Base-by-base conservation (phyloP, 2,888 invertebrate genomes). In the Pseudococcus viburni region DNA sequence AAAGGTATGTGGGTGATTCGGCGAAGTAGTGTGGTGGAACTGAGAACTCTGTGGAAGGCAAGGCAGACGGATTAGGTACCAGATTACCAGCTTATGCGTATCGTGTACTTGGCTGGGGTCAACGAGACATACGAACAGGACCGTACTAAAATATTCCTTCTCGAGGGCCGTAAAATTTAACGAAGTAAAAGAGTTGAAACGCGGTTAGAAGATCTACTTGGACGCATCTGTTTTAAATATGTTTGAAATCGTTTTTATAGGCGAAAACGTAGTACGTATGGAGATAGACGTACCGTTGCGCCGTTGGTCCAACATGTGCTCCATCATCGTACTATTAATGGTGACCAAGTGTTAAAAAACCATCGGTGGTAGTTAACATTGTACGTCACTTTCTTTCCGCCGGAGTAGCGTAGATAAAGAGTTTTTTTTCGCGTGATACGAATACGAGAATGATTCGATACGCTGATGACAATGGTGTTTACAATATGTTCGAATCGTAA, bases 221-320 rank as follows among this genome's bases (percentile, higher is more conserved):
- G 86, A 68, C 86, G 86, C 86, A 86, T 86, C 86, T 86, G 86
- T 86, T 86, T 86, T 39, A 86, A 86, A 86, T 86, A 68, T 86
- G 86, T 86, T 86, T 48, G 86, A 86, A 86, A 86, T 86, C 86
- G 86, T 86, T 86, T 86, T 86, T 86, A 86, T 86, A 86, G 86
- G 86, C 86, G 73, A 86, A 86, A 86, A 86, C 86, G 85, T 59
- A 59, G 3, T 42, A 42, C 42, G 42, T 42, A 42, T 9, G 42
- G 6, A 42, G 42, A 42, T 42, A 39, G 42, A 59, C 6, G 59
- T 6, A 59, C 19, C 64, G 64, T 22, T 64, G 46, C 33, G 46
- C 33, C 80, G 46, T 83, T 80, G 80, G 80, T 83, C 80, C 19
- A 46, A 83, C 80, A 83, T 83, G 80, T 83, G 80, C 80, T 55